These are phyloP conservation scores for Chironomus striatipennis DNA, from an alignment of 1,140 invertebrate genomes.

Conservation along the genomic window DNA sequence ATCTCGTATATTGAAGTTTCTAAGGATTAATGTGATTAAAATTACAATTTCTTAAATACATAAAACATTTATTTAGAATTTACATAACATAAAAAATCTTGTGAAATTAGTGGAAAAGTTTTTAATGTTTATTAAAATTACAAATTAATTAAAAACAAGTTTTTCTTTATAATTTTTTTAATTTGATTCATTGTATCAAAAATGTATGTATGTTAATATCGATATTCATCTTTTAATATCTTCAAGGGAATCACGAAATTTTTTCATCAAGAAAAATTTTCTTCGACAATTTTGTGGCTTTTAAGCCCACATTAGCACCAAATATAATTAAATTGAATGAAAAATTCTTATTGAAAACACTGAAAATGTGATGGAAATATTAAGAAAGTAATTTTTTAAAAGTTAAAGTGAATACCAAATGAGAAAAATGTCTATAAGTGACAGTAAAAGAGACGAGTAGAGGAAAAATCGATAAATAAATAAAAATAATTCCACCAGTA, in stretches of 20 bases:
- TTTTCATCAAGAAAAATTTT: not conserved
- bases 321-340: not conserved
- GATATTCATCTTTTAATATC: not conserved
- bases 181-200: too few species aligned
- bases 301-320: not conserved
- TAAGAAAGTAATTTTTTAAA: not conserved
- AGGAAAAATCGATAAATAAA: constrained; percentile 23
- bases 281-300: not conserved
- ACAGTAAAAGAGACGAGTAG: constrained; percentile 9
- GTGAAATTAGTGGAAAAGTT: not conserved
- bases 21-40: too few species aligned
- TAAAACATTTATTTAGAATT: too few species aligned
- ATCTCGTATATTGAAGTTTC: too few species aligned
- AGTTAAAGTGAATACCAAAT: not conserved
- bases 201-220: not conserved
- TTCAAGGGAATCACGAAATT: not conserved
- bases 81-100: not conserved
- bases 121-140: not conserved
- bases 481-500: constrained; percentile 23
- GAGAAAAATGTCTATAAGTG: constrained; percentile 16
- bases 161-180: not conserved
- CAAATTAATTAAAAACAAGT: not conserved
- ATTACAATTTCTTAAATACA: too few species aligned
- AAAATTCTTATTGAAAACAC: not conserved
- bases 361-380: not conserved